Evolutionary conservation across 2,888 invertebrate species (phyloP), one percentile per base, ranked within the genome.

Genomic region (Coecobrya sp.): DNA sequence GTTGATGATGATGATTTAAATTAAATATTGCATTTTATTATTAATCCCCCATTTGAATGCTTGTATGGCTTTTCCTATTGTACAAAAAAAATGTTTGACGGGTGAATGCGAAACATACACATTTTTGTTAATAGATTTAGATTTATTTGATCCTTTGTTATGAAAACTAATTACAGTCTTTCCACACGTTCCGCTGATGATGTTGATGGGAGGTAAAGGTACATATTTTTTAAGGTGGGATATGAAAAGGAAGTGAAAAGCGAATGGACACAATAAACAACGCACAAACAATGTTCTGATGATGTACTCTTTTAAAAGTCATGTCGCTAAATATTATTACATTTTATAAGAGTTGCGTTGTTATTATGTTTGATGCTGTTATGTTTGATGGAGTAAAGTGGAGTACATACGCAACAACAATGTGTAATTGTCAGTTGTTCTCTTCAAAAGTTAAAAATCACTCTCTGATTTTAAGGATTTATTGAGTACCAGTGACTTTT

Each of bases 191-290:
- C 45, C 45, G 76, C 76, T 76, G 76, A 52, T 81, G 81, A 13
- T 19, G 76, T 45, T 76, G 76, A 52, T 81, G 81, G 25, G 22
- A 42, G 73, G 42, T 25, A 27, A 8, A 30, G 16, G 27, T 68
- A 30, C 4, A 13, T 45, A 7, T 36, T 36, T n/a, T 36, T 36
- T 36, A 30, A 70, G 70, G 45, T 76, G 49, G 81, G 36, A 16
- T 52, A 3, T 30, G 81, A 81, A 81, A 55, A 81, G 81, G 81
- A 81, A 81, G 81, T 81, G 81, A 81, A 81, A 81, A 81, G 55
- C 19, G 55, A 55, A 55, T 81, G 55, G 55, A 55, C 81, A 81
- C 49, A 76, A 45, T 22, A 42, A 36, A 36, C 36, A 36, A 42
- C 76, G n/a, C n/a, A n/a, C n/a, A n/a, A 76, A 22, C 49, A 76